Conservation (phyloP, 2,113 vertebrate species). For the Grammomys dolichurus region DNA sequence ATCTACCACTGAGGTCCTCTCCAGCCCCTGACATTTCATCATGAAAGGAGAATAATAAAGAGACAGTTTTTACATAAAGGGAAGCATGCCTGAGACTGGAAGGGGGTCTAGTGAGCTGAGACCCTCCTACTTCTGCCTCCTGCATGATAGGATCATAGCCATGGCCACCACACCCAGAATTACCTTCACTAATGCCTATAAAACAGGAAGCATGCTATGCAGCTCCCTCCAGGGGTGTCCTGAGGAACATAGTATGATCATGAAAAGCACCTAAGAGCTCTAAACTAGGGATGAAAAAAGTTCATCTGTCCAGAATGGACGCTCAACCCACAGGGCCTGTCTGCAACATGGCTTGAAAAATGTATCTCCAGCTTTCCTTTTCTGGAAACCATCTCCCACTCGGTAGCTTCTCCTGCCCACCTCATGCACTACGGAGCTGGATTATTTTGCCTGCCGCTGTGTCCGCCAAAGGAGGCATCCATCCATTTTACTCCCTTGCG, state of each 20-base stretch:
- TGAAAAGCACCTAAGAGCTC: background rate
- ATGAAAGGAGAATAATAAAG: too few species aligned
- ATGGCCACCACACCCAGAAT: background rate
- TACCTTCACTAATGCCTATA: background rate
- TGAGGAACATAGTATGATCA: too few species aligned
- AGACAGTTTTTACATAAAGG: background rate
- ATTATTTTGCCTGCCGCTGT: background rate
- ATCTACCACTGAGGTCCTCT: too few species aligned
- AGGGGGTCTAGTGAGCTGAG: background rate
- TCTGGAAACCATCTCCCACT: conserved; percentile 57
- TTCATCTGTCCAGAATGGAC: background rate
- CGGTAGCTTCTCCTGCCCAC: background rate
- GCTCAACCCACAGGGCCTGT: background rate
- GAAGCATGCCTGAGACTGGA: background rate
- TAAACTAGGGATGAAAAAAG: background rate
- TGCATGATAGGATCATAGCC: too few species aligned
- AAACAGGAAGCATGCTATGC: background rate
- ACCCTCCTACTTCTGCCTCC: background rate
- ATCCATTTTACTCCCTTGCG: background rate
- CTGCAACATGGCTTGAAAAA: background rate
- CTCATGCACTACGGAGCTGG: background rate
- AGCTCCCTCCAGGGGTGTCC: too few species aligned
- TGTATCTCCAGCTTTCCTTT: conserved; percentile 37
- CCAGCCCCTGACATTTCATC: background rate
- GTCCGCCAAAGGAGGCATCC: background rate